Evolutionary conservation across 2,888 invertebrate species (phyloP).

Genomic region (Athalia cordata): DNA sequence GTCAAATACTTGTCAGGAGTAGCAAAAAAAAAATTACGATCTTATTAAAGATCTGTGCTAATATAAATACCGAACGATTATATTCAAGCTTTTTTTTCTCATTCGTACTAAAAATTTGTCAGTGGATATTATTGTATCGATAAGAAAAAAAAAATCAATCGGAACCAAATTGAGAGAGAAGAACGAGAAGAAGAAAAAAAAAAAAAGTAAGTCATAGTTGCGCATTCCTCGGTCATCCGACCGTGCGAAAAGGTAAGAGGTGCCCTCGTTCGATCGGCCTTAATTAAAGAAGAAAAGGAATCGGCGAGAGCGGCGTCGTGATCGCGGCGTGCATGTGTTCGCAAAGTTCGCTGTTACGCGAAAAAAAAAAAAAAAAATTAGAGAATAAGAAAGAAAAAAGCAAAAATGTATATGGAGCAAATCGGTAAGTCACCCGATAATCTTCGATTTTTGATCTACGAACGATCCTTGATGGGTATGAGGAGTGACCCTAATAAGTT

Average conservation of each 20-base stretch:
- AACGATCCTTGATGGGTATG: neutral
- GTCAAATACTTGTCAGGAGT: no score
- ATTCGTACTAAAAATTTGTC: neutral
- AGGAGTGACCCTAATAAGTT: conserved; percentile 25
- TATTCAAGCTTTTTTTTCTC: no score
- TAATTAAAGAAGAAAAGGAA: neutral
- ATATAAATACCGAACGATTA: no score
- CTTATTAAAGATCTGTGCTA: no score
- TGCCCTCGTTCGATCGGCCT: conserved; percentile 16
- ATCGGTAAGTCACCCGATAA: neutral
- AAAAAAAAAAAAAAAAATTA: neutral
- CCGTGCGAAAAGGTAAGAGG: conserved; percentile 27
- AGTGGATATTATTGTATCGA: neutral
- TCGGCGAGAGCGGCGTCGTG: neutral
- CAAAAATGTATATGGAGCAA: neutral
- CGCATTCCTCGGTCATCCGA: conserved; percentile 20
- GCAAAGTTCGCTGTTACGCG: neutral
- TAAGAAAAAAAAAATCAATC: no score
- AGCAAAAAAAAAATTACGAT: no score
- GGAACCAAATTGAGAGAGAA: no score
- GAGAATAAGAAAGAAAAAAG: neutral
- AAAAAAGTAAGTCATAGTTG: neutral
- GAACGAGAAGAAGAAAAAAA: neutral
- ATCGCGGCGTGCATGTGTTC: neutral
- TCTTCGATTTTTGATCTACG: conserved; percentile 23